phyloP scores from a whole-genome alignment of 2,888 invertebrate genomes.

The Cheilosia vulpina region DNA sequence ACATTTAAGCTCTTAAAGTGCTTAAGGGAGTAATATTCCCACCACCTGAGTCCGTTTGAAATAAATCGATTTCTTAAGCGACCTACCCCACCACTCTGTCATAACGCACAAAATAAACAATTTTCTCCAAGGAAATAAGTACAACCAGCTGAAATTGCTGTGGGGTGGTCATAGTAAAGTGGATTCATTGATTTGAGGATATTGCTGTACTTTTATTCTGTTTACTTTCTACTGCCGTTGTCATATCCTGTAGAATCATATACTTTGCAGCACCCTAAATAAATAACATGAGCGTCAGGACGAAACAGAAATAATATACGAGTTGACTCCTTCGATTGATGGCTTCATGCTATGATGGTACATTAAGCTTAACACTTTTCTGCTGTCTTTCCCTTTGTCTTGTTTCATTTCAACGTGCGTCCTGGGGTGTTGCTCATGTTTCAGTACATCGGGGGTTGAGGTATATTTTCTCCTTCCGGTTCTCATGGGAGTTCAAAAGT shows the following conservation, averaged over 20 bases:
- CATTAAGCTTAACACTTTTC: slow-evolving; percentile 63
- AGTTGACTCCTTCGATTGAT: slow-evolving; percentile 68
- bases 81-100: slow-evolving; percentile 22
- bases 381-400: slow-evolving; percentile 8
- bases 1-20: slow-evolving; percentile 61
- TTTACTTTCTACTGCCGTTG: slow-evolving; percentile 44
- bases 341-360: slow-evolving; percentile 60
- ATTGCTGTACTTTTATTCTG: background rate
- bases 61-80: slow-evolving; percentile 57
- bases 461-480: background rate
- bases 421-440: background rate
- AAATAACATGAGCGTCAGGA: slow-evolving; percentile 44
- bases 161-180: background rate
- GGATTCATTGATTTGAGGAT: background rate
- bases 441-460: background rate
- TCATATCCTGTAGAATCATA: slow-evolving; percentile 58
- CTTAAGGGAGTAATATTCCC: slow-evolving; percentile 28
- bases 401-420: background rate
- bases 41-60: slow-evolving; percentile 53
- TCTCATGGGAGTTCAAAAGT: background rate
- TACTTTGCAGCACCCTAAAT: slow-evolving; percentile 39
- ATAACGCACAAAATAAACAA: slow-evolving; percentile 25
- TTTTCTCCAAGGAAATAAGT: slow-evolving; percentile 13
- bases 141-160: slow-evolving; percentile 17
- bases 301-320: slow-evolving; percentile 26